These are phyloP conservation scores for Eupithecia abbreviata DNA, from an alignment of 2,888 invertebrate genomes.

Conservation along the genomic window DNA sequence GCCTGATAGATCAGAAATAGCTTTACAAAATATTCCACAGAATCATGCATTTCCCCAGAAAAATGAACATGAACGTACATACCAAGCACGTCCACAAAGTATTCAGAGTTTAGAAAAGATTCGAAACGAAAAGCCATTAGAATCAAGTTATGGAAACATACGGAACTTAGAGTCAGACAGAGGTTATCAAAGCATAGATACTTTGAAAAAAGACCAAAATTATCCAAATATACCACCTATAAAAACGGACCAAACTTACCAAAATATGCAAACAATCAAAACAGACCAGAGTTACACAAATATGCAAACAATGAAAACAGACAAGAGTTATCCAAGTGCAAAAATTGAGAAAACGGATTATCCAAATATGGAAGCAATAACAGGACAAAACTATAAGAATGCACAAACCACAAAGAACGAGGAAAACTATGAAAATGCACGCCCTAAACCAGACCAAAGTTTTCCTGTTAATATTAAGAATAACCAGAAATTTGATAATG, in stretches of 20 bases:
- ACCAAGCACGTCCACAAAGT: conserved; percentile 5
- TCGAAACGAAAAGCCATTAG: not conserved
- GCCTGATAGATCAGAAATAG: conserved; percentile 15
- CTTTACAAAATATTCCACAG: not conserved
- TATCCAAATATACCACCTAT: not conserved
- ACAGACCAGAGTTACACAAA: not conserved
- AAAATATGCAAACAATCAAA: not conserved
- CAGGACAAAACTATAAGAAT: not conserved
- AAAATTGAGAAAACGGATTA: not conserved
- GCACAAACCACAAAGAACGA: not conserved
- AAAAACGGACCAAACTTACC: not conserved
- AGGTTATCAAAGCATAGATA: not conserved
- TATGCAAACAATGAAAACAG: not conserved
- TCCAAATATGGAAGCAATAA: not conserved
- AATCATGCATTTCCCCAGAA: not conserved
- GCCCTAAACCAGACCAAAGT: not conserved
- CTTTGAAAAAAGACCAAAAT: conserved; percentile 1
- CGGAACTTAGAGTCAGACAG: not conserved
- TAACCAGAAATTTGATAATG: not conserved
- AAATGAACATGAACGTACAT: not conserved
- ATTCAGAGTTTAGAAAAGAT: not conserved
- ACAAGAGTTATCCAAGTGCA: not conserved
- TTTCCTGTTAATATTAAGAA: not conserved
- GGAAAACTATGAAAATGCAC: not conserved
- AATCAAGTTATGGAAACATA: not conserved